Evolutionary conservation across 2,888 invertebrate species (phyloP), one percentile per base, ranked within the genome.

Genomic region (Drosophila lacicola): DNA sequence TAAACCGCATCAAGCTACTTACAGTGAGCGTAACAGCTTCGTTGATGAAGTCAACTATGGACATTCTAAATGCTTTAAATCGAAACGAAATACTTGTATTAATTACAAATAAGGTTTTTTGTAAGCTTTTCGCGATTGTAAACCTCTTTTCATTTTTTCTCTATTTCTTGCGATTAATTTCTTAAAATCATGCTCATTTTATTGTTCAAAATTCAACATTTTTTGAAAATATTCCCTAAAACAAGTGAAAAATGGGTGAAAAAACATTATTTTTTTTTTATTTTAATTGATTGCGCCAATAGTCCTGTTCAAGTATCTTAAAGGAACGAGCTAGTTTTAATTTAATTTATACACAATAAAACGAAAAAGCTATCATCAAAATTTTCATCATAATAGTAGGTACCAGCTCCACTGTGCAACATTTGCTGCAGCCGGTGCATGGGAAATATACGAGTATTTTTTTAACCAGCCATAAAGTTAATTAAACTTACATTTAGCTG

Each of bases 1-100:
- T 50, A 64, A 75, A 65, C 75, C 75, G 64, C 75, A 75, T 41
- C 61, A 55, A 75, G 67, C 60, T 71, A 67, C 74, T 74, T 74
- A 70, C 55, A 64, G 71, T 53, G 14, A 42, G 19, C 36, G 39
- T 17, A 14, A 37, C 64, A 39, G 33, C 42, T 60, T 50, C 41
- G 29, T 17, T 39, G 51, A 25, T 33, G 44, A 21, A 44, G 21
- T 9, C 34, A 36, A 62, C 62, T n/a, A 33, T 61, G 62, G 41
- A 14, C 21, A 55, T 21, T 11, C 19, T 8, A 17, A 10, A 17
- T 41, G 1, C 6, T 9, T 17, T 6, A 9, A n/a, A 4, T 39
- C 14, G 14, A 8, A 29, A 29, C 8, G 8, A 8, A 29, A 8
- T 8, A 29, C 29, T 29, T 0, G 25, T 29, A 29, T 29, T 29